Evolutionary conservation across 2,888 invertebrate species (phyloP), one percentile per base, ranked within the genome.

Genomic region (Branchipolynoe longqiensis): DNA sequence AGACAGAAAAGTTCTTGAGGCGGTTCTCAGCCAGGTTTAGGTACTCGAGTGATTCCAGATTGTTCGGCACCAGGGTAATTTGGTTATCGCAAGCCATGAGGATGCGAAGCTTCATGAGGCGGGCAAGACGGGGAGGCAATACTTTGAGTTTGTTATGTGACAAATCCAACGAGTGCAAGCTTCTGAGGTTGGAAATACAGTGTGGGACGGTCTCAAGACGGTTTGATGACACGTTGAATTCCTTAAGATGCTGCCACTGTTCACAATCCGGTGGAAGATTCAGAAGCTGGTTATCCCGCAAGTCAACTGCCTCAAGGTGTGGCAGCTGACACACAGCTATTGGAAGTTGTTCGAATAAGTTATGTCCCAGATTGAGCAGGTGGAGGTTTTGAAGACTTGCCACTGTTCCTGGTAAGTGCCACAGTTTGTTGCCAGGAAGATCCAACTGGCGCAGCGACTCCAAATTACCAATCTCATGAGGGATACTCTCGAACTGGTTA

Each of bases 351-450:
- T 92, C 92, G 86, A 93, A 91, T 62, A 87, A 88, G 88, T 93
- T 93, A 82, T 91, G 90, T 2, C 91, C 88, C 31, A 93, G 85
- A 86, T 92, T 91, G 0, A 93, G 88, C 28, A 89, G 88, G 33
- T 89, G 89, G 22, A 89, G 84, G 56, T 86, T 81, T 62, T 89
- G 86, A 31, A 93, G 87, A 41, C 90, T 90, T 38, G 88, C 89
- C 12, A 92, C 86, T 31, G 91, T 90, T 81, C 91, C 91, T 3
- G 93, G 93, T 8, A 93, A 85, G 82, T 91, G 91, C 91, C 92
- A 92, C 28, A 93, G 88, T 36, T 88, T 89, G 89, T 93, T 93
- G 25, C 90, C 88, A 41, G 91, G 91, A 14, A 93, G 85, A 69
- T 93, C 92, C 22, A 93, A 88, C 36, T 89, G 88, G 28, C 89